Evolutionary conservation across 2,113 vertebrate genomes (phyloP).

Genomic region (Cyanoramphus novaezelandiae): DNA sequence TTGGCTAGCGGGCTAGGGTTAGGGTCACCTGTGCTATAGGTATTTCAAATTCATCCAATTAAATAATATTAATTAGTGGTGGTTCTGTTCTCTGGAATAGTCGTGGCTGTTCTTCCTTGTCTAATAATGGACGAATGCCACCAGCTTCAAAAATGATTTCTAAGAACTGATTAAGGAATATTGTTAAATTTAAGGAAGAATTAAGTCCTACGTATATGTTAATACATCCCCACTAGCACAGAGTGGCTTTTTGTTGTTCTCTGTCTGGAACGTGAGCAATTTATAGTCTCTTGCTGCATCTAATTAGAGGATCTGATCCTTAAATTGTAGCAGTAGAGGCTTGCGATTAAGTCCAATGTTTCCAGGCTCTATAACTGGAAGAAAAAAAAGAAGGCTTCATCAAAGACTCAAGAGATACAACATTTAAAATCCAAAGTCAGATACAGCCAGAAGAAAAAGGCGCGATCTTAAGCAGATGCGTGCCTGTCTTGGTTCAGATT

Average conservation of each 20-base stretch:
- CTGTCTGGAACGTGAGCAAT: conserved; percentile 39
- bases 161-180: conserved; percentile 32
- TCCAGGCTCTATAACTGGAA: background rate
- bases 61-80: background rate
- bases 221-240: conserved; percentile 14
- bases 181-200: conserved; percentile 6
- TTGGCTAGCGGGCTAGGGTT: background rate
- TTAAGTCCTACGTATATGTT: conserved; percentile 25
- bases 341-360: background rate
- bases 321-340: background rate
- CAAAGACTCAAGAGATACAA: background rate
- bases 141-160: conserved; percentile 1
- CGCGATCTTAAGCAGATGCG: background rate
- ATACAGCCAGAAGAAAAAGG: conserved; percentile 5
- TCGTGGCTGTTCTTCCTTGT: background rate
- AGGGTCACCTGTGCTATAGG: background rate
- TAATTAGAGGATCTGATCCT: conserved; percentile 23
- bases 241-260: conserved; percentile 49
- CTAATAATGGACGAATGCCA: background rate
- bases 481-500: conserved; percentile 28
- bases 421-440: background rate
- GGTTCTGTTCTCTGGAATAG: background rate
- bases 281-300: conserved; percentile 35
- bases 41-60: conserved; percentile 1
- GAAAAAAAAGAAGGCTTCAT: background rate